Percentiles rank a stretch among this genome's conserved stretches.
Conservation (phyloP, 2,888 invertebrate species). For the Athetis lepigone region DNA sequence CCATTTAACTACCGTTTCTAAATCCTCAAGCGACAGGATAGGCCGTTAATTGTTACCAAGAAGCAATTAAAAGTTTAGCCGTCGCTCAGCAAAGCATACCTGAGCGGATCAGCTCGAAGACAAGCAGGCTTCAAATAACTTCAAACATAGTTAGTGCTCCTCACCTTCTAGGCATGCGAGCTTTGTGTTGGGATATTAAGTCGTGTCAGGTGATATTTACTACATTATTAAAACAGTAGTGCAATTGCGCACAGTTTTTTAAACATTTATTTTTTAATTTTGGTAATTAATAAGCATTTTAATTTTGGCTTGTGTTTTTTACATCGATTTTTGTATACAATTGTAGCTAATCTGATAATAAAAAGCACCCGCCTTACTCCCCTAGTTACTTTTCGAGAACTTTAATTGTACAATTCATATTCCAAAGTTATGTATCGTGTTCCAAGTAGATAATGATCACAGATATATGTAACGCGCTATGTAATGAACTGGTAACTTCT, state of each 20-base stretch:
- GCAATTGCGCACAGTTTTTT: not conserved
- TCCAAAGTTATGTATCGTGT: not conserved
- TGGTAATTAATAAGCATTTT: no score
- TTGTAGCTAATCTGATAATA: not conserved
- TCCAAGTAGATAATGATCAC: not conserved
- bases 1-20: slow-evolving; percentile 24
- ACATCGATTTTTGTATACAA: no score
- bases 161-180: slow-evolving; percentile 17
- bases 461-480: not conserved
- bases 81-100: slow-evolving; percentile 53
- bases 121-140: slow-evolving; percentile 54
- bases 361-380: not conserved
- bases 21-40: slow-evolving; percentile 40
- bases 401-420: not conserved
- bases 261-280: not conserved
- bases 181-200: slow-evolving; percentile 5
- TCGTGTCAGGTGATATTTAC: slow-evolving; percentile 2
- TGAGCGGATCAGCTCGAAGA: slow-evolving; percentile 51
- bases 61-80: slow-evolving; percentile 70
- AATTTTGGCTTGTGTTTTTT: no score
- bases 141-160: slow-evolving; percentile 44
- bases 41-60: slow-evolving; percentile 61
- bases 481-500: not conserved
- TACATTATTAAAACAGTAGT: not conserved
- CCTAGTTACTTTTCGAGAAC: not conserved